Percentiles rank a stretch among this genome's conserved stretches.
Conservation (phyloP, 1,140 invertebrate genomes). For the Papilio glaucus region DNA sequence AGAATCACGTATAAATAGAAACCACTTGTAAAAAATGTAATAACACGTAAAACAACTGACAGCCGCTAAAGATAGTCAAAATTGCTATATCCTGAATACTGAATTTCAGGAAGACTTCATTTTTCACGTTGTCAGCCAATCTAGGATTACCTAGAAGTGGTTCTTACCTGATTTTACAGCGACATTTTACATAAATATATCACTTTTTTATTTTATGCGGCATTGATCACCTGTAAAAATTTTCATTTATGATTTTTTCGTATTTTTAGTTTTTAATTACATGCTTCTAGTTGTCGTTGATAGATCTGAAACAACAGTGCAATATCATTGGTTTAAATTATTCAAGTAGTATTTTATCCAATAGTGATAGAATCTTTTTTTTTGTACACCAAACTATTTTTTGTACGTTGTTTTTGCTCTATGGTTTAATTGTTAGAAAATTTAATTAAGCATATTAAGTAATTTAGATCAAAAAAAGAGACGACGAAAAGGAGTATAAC, state of each 20-base stretch:
- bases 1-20: conserved; percentile 59
- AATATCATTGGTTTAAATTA: conserved; percentile 32
- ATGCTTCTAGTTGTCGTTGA: conserved; percentile 25
- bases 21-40: conserved; percentile 54
- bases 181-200: conserved; percentile 61
- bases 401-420: conserved; percentile 6
- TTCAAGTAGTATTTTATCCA: conserved; percentile 16
- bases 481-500: too few relatives aligned
- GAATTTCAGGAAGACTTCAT: conserved; percentile 51
- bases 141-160: background rate
- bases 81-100: conserved; percentile 58
- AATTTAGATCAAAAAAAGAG: too few relatives aligned
- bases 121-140: conserved; percentile 11
- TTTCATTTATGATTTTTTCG: conserved; percentile 66
- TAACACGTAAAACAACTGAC: conserved; percentile 82
- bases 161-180: conserved; percentile 69
- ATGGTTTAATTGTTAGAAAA: conserved; percentile 5
- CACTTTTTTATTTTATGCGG: conserved; percentile 59
- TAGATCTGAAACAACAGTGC: conserved; percentile 13
- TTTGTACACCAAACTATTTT: background rate
- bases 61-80: conserved; percentile 73
- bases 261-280: conserved; percentile 62
- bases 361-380: conserved; percentile 1
- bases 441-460: too few relatives aligned
- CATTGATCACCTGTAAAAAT: conserved; percentile 64